Evolutionary conservation across 2,113 vertebrate genomes (phyloP), one percentile per base, ranked within the genome.

Genomic region (Brachypodius melanocephalos): DNA sequence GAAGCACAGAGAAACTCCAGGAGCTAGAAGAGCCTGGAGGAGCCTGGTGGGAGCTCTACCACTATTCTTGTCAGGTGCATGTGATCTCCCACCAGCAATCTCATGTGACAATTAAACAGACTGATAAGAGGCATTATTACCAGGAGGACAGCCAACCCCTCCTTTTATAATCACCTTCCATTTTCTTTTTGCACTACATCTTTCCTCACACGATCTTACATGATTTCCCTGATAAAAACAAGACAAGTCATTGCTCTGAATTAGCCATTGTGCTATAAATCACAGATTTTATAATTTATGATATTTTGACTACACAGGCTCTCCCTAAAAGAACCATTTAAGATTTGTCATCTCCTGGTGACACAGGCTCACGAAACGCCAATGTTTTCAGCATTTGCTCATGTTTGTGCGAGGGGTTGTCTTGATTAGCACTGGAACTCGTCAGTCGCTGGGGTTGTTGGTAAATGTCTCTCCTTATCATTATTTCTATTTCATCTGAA

Each of bases 401-500:
- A 51, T 4, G 0, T 63, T 82, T 58, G 38, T 73, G 59, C 86
- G 71, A 76, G 45, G 4, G 3, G 12, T 29, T 91, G 57, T 72
- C 90, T 92, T 71, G 75, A 67, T 83, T 85, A 82, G 48, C 0
- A 0, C 55, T 67, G 62, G 43, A 93, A 46, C 36, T 40, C 78
- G 24, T 92, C 78, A 91, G 46, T 73, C 0, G 0, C 36, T 0
- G 0, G 71, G 63, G 51, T 31, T 91, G 69, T 85, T 14, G 14
- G 69, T 86, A 95, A 91, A 62, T 0, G 0, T 87, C 61, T 71
- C 74, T 65, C 8, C 1, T 24, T 51, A 72, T 94, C 72, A 10
- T 69, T 91, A 71, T 88, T 93, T 67, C 61, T 61, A 29, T 77
- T 71, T 85, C 73, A 91, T 90, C 51, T 90, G 57, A 89, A 93